Percentiles rank a stretch among this genome's conserved stretches.
These are phyloP conservation scores for Drosophila diplacantha DNA, from an alignment of 2,888 invertebrate genomes.

Conservation along the genomic window DNA sequence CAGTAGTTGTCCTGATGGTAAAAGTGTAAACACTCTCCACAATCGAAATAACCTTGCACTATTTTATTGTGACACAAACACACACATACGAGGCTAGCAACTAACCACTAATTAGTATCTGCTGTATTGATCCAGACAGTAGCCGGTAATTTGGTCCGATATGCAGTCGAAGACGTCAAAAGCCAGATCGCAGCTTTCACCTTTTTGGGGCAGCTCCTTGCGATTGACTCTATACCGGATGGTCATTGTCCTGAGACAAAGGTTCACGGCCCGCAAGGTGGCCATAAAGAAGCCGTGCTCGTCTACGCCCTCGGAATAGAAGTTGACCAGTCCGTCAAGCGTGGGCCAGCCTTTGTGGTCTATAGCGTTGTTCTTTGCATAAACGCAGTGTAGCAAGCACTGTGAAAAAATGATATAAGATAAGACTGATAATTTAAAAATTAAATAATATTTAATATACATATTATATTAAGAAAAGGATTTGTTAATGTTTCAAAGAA, in stretches of 20 bases:
- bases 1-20: not conserved
- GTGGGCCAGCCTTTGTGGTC: slow-evolving; percentile 86
- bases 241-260: slow-evolving; percentile 80
- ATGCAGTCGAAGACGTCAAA: slow-evolving; percentile 89
- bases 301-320: slow-evolving; percentile 88
- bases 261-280: slow-evolving; percentile 84
- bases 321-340: slow-evolving; percentile 83
- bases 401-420: slow-evolving; percentile 70
- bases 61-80: slow-evolving; percentile 17
- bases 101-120: slow-evolving; percentile 45
- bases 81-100: not conserved
- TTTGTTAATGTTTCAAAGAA: not conserved
- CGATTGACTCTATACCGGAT: slow-evolving; percentile 75
- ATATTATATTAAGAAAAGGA: not conserved
- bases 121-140: slow-evolving; percentile 80
- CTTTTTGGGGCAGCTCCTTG: slow-evolving; percentile 79
- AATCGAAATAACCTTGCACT: slow-evolving; percentile 16
- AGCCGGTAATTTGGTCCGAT: slow-evolving; percentile 86
- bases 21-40: slow-evolving; percentile 1
- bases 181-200: slow-evolving; percentile 85
- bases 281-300: slow-evolving; percentile 87
- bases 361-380: slow-evolving; percentile 87
- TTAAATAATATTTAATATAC: not conserved
- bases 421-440: not conserved
- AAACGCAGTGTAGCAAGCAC: slow-evolving; percentile 88